Evolutionary conservation across 1,140 invertebrate species (phyloP).

Genomic region (Drosophila lacertosa): DNA sequence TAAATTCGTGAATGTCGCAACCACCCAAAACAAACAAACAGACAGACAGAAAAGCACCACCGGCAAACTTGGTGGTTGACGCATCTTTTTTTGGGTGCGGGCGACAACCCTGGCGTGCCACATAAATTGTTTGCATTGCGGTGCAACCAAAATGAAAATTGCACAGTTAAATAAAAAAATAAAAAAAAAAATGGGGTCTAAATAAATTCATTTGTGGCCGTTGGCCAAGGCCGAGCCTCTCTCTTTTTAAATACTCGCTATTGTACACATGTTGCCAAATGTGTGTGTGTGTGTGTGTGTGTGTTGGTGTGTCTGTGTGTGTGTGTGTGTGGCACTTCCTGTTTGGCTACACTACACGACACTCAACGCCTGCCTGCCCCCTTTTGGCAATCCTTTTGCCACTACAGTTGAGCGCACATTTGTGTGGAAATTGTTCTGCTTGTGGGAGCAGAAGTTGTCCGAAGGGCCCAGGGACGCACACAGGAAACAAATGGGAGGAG

Average conservation of each 20-base stretch:
- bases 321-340: conserved; percentile 36
- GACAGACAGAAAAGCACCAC: conserved; percentile 41
- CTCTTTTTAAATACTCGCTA: conserved; percentile 71
- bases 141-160: conserved; percentile 61
- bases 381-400: conserved; percentile 48
- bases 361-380: conserved; percentile 28
- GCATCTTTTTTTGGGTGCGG: conserved; percentile 24
- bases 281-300: background rate
- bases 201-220: conserved; percentile 79
- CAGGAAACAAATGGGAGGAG: too few relatives aligned
- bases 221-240: conserved; percentile 66
- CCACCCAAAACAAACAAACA: conserved; percentile 14
- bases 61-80: conserved; percentile 31
- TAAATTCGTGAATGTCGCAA: conserved; percentile 66
- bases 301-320: conserved; percentile 15
- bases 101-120: conserved; percentile 57
- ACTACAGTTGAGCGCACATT: conserved; percentile 80
- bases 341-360: conserved; percentile 39
- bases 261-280: conserved; percentile 74
- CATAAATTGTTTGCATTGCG: conserved; percentile 67
- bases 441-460: conserved; percentile 68
- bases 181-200: conserved; percentile 19
- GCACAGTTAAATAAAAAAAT: conserved; percentile 28
- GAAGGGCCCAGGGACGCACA: background rate
- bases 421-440: conserved; percentile 80